Evolutionary conservation across 2,888 invertebrate genomes (phyloP).

Genomic region (Ecdyonurus torrentis): DNA sequence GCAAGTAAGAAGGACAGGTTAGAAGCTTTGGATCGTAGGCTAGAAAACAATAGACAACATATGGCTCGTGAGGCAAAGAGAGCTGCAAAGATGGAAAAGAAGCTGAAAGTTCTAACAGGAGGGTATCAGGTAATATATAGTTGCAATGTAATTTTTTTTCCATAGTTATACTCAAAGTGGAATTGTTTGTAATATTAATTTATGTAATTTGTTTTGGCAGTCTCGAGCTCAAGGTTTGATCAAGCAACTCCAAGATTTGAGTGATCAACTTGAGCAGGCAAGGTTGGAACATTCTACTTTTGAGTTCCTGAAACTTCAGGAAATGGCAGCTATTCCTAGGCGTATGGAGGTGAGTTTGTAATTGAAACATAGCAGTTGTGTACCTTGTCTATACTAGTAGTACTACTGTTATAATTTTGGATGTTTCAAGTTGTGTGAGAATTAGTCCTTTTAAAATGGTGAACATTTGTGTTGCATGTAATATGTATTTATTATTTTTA

Average conservation of each 20-base stretch:
- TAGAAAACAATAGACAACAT: slow-evolving; percentile 85
- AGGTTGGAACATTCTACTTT: slow-evolving; percentile 82
- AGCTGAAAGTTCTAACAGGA: slow-evolving; percentile 85
- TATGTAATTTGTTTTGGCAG: slow-evolving; percentile 22
- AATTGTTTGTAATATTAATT: too few species aligned
- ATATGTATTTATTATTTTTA: too few species aligned
- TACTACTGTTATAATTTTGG: too few species aligned
- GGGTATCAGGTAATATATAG: slow-evolving; percentile 52
- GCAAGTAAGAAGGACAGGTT: slow-evolving; percentile 92
- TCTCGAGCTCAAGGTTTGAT: slow-evolving; percentile 64
- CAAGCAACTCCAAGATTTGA: slow-evolving; percentile 72
- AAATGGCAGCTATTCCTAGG: slow-evolving; percentile 76
- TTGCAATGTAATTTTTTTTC: background rate
- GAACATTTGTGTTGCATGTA: too few species aligned
- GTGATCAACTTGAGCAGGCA: slow-evolving; percentile 81
- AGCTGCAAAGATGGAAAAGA: slow-evolving; percentile 96
- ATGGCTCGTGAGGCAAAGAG: slow-evolving; percentile 96
- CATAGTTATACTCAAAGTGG: too few species aligned
- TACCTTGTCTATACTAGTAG: too few species aligned
- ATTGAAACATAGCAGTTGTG: too few species aligned
- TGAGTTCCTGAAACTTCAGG: slow-evolving; percentile 74
- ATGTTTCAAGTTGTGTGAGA: too few species aligned
- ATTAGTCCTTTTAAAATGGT: too few species aligned
- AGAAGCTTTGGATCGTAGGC: slow-evolving; percentile 78
- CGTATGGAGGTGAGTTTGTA: slow-evolving; percentile 54